Conservation (phyloP, 2,888 invertebrate genomes). For the Xylophagus ater region DNA sequence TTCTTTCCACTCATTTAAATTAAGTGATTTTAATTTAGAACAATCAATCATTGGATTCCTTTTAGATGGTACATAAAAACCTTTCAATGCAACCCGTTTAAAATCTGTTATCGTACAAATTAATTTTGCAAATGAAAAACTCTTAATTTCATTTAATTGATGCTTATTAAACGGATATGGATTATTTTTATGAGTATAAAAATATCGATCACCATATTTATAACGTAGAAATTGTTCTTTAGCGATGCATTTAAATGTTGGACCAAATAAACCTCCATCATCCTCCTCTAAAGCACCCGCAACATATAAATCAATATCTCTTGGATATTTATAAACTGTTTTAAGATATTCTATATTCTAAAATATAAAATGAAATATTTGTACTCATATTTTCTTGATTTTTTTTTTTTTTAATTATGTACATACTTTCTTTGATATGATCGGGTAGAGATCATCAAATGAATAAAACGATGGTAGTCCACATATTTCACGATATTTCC, state of each 20-base stretch:
- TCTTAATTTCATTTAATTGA: constrained; percentile 52
- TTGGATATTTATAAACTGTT: constrained; percentile 34
- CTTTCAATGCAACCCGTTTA: constrained; percentile 32
- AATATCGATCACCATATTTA: constrained; percentile 59
- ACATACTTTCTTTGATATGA: constrained; percentile 44
- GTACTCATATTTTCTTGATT: not conserved
- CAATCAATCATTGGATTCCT: constrained; percentile 4
- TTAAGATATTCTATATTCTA: constrained; percentile 47
- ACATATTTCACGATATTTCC: constrained; percentile 58
- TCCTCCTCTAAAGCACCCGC: constrained; percentile 59
- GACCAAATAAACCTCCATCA: constrained; percentile 53
- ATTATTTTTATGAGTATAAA: constrained; percentile 50
- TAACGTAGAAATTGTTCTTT: constrained; percentile 57
- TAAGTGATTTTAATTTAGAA: constrained; percentile 35
- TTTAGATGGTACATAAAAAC: constrained; percentile 1
- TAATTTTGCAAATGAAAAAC: constrained; percentile 49
- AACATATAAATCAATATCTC: constrained; percentile 60
- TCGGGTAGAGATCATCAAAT: constrained; percentile 50
- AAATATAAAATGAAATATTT: constrained; percentile 13
- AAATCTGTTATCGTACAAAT: constrained; percentile 58
- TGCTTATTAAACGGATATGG: constrained; percentile 5
- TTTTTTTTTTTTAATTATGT: not conserved
- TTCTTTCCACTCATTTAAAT: constrained; percentile 49
- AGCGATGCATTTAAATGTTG: constrained; percentile 60
- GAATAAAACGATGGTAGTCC: constrained; percentile 47